Evolutionary conservation across 2,113 vertebrate species (phyloP), one percentile per base, ranked within the genome.

Genomic region (Poecilia latipinna): DNA sequence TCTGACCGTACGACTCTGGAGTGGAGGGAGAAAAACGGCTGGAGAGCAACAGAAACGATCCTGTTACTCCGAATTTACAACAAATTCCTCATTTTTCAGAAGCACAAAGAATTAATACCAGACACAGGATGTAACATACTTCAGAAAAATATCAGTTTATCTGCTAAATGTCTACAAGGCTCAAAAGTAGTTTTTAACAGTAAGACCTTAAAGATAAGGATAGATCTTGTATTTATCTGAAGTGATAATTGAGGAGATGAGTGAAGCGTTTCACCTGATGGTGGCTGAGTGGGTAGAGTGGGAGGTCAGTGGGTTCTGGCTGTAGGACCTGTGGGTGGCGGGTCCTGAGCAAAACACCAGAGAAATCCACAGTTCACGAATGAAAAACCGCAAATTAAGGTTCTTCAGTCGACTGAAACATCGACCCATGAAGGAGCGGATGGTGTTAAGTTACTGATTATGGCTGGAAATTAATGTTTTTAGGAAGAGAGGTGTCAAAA

Each of bases 181-280:
- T 37, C 35, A 37, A 37, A 37, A 37, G 35, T 10, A 12, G 35
- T 11, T 37, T 37, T 37, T 1, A 37, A 37, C 11, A 37, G 35
- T 37, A 0, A 10, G 35, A 37, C 35, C 35, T 37, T 11, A 37
- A 37, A 37, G 10, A 37, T 37, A 10, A 10, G 35, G 8, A 37
- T 11, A 37, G 1, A 37, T 37, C 11, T 37, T 37, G 35, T 37
- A 12, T 11, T 11, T 2, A 37, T 37, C 35, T 37, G 35, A 37
- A 37, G 35, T 37, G 35, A 37, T 37, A 11, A 37, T 0, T 5
- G 44, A 19, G 44, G 13, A 19, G 5, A 19, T 17, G 17, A 19
- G 17, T 44, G 15, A 1, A 54, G 51, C 19, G 24, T 22, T 8
- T 88, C 39, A 97, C 97, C 96, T 97, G 92, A 94, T 73, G 72